Evolutionary conservation across 2,888 invertebrate genomes (phyloP).

Genomic region (Drosophila setosimentum): DNA sequence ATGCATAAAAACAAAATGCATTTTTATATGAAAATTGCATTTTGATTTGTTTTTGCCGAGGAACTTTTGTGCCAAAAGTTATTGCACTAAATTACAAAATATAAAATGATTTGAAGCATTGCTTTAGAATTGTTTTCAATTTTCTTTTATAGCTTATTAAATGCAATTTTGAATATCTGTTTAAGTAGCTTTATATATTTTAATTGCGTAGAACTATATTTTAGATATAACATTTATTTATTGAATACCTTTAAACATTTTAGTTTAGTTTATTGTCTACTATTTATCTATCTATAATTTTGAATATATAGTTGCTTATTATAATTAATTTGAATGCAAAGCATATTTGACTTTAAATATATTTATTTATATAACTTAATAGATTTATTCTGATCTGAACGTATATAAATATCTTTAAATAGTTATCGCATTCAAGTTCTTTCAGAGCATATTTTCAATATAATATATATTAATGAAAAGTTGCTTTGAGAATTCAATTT

Average conservation of each 20-base stretch:
- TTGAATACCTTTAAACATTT: not conserved
- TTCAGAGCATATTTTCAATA: not conserved
- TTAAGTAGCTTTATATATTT: not conserved
- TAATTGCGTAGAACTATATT: not conserved
- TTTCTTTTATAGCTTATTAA: not conserved
- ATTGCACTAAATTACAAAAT: slow-evolving; percentile 47
- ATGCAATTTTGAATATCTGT: not conserved
- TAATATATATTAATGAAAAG: not conserved
- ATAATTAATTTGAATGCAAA: not conserved
- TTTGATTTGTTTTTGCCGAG: slow-evolving; percentile 39
- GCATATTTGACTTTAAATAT: not conserved
- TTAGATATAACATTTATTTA: not conserved
- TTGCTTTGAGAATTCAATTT: not conserved
- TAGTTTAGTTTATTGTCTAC: not conserved
- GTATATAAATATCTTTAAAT: not conserved
- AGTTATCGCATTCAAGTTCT: too few relatives aligned
- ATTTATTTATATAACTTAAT: too few relatives aligned
- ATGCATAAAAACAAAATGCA: slow-evolving; percentile 39
- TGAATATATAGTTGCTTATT: not conserved
- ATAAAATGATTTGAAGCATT: slow-evolving; percentile 16
- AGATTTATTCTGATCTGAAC: not conserved
- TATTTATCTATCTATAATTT: not conserved
- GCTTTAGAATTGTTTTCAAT: not conserved
- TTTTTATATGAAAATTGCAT: slow-evolving; percentile 62
- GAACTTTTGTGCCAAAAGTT: slow-evolving; percentile 31